These are phyloP conservation scores for Caenorhabditis remanei DNA, from an alignment of 1,140 invertebrate genomes.

Conservation along the genomic window DNA sequence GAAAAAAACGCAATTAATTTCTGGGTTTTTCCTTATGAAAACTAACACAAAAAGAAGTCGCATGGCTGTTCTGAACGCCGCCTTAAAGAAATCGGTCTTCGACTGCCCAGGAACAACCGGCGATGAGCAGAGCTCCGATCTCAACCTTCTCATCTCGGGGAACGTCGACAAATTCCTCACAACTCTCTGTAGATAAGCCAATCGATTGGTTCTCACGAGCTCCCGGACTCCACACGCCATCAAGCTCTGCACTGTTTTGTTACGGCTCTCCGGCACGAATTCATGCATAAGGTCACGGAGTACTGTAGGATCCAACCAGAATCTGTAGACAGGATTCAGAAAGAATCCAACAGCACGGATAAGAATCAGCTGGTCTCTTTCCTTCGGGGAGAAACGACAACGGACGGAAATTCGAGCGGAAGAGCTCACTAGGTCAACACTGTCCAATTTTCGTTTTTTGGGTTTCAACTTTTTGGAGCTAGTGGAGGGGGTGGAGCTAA, in stretches of 20 bases:
- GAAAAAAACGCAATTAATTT: conserved; percentile 26
- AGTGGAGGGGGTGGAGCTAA: not conserved
- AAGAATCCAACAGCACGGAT: conserved; percentile 76
- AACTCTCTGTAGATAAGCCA: conserved; percentile 74
- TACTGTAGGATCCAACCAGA: conserved; percentile 75
- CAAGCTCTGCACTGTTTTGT: conserved; percentile 69
- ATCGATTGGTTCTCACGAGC: conserved; percentile 68
- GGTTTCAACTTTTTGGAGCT: not conserved
- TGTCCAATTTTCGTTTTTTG: conserved; percentile 70
- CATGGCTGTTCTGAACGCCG: conserved; percentile 66
- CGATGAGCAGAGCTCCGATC: conserved; percentile 5
- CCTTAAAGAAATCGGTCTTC: conserved; percentile 68
- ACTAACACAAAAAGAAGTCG: conserved; percentile 66
- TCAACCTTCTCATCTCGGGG: conserved; percentile 7
- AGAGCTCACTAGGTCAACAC: conserved; percentile 68
- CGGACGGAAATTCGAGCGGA: conserved; percentile 68
- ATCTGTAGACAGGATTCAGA: conserved; percentile 74
- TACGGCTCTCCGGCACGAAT: conserved; percentile 70
- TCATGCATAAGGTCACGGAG: conserved; percentile 76
- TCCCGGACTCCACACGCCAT: conserved; percentile 77
- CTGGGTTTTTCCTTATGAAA: not conserved
- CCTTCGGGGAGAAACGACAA: conserved; percentile 69
- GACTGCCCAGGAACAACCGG: conserved; percentile 44
- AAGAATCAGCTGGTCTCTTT: conserved; percentile 73
- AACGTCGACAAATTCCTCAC: conserved; percentile 71